Base-by-base conservation (phyloP, 2,888 invertebrate species). In the Eumerus sabulonum region DNA sequence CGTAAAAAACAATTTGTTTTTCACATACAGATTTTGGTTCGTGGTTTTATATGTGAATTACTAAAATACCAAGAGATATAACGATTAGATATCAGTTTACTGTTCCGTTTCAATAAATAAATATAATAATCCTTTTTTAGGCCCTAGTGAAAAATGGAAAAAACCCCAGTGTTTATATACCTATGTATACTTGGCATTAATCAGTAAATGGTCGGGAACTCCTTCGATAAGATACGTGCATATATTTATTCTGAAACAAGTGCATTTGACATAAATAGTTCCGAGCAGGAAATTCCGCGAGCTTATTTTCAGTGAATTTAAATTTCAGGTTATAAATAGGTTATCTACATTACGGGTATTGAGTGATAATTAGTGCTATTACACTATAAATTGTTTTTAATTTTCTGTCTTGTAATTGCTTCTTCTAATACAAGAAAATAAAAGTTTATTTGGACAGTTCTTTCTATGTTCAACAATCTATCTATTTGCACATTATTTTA, bases 271-370 rank as follows among this genome's bases (percentile, higher is more conserved):
- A 73, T 42, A 54, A 67, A 60, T 50, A 64, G 59, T 66, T 60
- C 48, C 14, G 44, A 27, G 13, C 19, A 68, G 68, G 60, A 70
- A 70, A 14, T 59, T 35, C 51, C 72, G 19, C 18, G 50, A 62
- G 66, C 56, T 56, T 66, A 54, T 50, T 66, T 60, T 66, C 18
- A 17, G 35, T n/a, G 45, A 14, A 9, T 27, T 45, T 27, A 2
- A 27, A 17, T 66, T 45, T 50, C 38, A 60, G 44, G 57, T 70
- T 76, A 76, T 47, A 76, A 72, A 66, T 76, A 76, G 66, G 44
- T 42, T 68, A 56, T 53, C 38, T 63, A 54, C 53, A 18, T 16
- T 48, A 57, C 12, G 47, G 57, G 44, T 48, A 14, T 27, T 27
- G 27, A 27, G 27, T 27, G 27, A 27, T 7, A 27, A 27, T 27